Base-by-base conservation (phyloP, 2,113 vertebrate species). In the Isichthys henryi region DNA sequence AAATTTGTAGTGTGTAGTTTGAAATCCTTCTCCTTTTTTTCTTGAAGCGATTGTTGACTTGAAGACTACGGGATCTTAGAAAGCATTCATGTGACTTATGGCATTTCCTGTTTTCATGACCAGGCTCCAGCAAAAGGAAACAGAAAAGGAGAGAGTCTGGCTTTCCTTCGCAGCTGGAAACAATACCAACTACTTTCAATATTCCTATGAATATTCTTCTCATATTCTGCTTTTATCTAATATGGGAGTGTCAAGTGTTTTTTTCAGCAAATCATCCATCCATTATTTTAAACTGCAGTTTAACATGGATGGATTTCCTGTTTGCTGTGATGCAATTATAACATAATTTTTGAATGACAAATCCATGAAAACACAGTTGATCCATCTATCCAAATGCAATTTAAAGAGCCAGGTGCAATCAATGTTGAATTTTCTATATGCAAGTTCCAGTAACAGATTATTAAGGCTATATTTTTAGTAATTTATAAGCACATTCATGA, bases 31-130 rank as follows among this genome's bases (percentile, higher is more conserved):
- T 39, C 9, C 88, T 50, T 80, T 53, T 27, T 90, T 45, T 46
- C 62, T 15, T 58, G 39, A 58, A 74, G 31, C 8, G 49, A 85
- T 45, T 77, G 48, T 82, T 80, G 70, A 83, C 86, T 88, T 21
- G 49, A 39, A 39, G 39, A 48, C 50, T 83, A 23, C 13, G 21
- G 86, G 70, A 82, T 56, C 39, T 58, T 31, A 46, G 58, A 23
- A 83, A 86, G 80, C 48, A 90, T 88, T 88, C 90, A 49, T 90
- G 2, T 23, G 82, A 80, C 49, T 87, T 88, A n/a, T 90, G 90
- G 90, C 90, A 90, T 90, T 90, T 90, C 90, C 90, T 88, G 90
- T 90, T 88, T 88, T 90, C 27, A 88, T 21, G 52, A 88, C 21
- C 48, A 80, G 39, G 13, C 66, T 88, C 49, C 48, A 43, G 52